Evolutionary conservation across 2,113 vertebrate species (phyloP).

Genomic region (Tenrec ecaudatus): DNA sequence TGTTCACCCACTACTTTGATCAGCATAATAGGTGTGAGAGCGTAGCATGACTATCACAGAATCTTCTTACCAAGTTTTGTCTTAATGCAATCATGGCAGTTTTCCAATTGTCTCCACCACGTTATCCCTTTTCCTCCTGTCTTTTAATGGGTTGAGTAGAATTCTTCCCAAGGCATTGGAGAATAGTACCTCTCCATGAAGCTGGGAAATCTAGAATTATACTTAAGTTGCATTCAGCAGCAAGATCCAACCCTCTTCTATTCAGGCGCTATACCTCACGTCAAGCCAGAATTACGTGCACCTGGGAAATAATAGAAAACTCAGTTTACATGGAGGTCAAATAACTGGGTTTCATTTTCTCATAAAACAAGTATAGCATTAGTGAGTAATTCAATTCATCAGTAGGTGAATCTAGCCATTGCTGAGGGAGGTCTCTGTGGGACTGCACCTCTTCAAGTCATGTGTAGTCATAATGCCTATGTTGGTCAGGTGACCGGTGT

Average conservation of each 20-base stretch:
- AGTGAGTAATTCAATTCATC: neutral
- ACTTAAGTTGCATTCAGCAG: slow-evolving; percentile 12
- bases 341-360: neutral
- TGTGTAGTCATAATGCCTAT: neutral
- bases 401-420: neutral
- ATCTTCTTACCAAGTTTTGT: neutral
- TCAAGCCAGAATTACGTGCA: neutral
- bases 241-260: neutral
- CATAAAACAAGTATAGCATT: neutral
- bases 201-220: neutral
- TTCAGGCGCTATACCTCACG: neutral
- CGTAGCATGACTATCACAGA: neutral
- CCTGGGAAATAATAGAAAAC: neutral
- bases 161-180: neutral
- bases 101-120: neutral
- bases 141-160: neutral
- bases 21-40: no score
- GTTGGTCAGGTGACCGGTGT: neutral
- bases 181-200: neutral
- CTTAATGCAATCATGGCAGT: neutral
- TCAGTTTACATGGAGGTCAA: neutral
- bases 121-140: slow-evolving; percentile 28
- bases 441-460: neutral
- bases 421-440: neutral
- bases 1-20: no score